Base-by-base conservation (phyloP, 2,797 vertebrate species). In the Paratrypauchen microcephalus region DNA sequence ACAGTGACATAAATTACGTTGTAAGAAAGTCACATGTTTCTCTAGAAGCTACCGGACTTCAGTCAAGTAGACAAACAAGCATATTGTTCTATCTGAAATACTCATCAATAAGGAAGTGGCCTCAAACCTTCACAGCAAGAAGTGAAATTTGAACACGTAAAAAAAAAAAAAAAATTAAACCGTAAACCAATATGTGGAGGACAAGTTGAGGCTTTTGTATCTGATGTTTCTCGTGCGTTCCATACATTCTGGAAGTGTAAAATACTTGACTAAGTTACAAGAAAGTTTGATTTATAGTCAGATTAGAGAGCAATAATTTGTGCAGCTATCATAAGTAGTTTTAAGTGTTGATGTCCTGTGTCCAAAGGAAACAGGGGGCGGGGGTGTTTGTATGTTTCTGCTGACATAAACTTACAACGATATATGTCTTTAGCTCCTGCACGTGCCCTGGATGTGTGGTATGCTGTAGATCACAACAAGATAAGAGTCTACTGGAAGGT, bases 401-500 rank as follows among this genome's bases (percentile, higher is more conserved):
- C 18, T 50, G 19, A n/a, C n/a, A 56, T 56, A 12, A 24, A 21
- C 21, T 26, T 28, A 57, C 55, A 57, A 15, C 16, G 16, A 57
- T 55, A 28, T 57, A 13, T 66, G 47, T 81, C 69, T 75, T 21
- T 69, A 94, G 93, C 83, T 71, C 94, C 93, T 15, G 59, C 74
- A 21, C 73, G 71, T 66, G 71, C 75, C 64, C 73, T 94, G 84
- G 94, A 97, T 6, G 66, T 95, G 24, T 98, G 97, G 97, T 95
- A 92, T 68, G 63, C 79, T 6, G 77, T 81, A 28, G 41, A 78
- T 62, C 15, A 73, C 24, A 24, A 75, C 2, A 78, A 71, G 36
- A 83, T 94, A 68, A 91, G 73, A 54, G 70, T 99, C 13, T 94
- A 94, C 50, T 99, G 97, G 97, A 97, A 96, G 94, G 97, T 95